Evolutionary conservation across 2,113 vertebrate species (phyloP), one percentile per base, ranked within the genome.

Genomic region (Tetrao urogallus): DNA sequence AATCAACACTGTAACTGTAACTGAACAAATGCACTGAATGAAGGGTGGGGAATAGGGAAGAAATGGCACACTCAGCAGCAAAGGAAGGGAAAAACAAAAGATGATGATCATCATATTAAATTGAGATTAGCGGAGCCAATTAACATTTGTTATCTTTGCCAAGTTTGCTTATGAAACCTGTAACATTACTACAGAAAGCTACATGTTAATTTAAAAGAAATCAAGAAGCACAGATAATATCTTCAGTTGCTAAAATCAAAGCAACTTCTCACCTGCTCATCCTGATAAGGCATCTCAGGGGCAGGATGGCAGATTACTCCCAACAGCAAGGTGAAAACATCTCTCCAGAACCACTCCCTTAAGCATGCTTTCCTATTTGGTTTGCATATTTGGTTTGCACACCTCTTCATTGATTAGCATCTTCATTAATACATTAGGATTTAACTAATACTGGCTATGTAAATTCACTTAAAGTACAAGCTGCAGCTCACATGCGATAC

Each of bases 241-340:
- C 88, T 79, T 86, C 93, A 86, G 52, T 61, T 86, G 61, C 57
- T 78, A 57, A 93, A 95, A 92, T 96, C 88, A 96, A 96, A 96
- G 95, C 65, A 90, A 65, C 74, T 66, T 77, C 56, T 91, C 61
- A 58, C 36, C 74, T 42, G 4, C 57, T 81, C 77, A 81, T 93
- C 83, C 83, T 88, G 92, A 88, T 95, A 72, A 83, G 16, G 38
- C 52, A 76, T 78, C 54, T 43, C n/a, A 75, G 58, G 90, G 94
- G 64, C 61, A 50, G 43, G 73, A 47, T 81, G 80, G 86, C 65
- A 84, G 45, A 65, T 88, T 78, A 57, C 40, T 65, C 76, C 82
- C 52, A 56, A 84, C 8, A 83, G 5, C 5, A 7, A 77, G 60
- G 52, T 72, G 38, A 65, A 67, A 73, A 83, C 40, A n/a, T 32